A percentile compares a stretch with the other conserved stretches of the same genome.
Evolutionary conservation across 2,888 invertebrate species (phyloP).

Genomic region (Eristalis arbustorum): DNA sequence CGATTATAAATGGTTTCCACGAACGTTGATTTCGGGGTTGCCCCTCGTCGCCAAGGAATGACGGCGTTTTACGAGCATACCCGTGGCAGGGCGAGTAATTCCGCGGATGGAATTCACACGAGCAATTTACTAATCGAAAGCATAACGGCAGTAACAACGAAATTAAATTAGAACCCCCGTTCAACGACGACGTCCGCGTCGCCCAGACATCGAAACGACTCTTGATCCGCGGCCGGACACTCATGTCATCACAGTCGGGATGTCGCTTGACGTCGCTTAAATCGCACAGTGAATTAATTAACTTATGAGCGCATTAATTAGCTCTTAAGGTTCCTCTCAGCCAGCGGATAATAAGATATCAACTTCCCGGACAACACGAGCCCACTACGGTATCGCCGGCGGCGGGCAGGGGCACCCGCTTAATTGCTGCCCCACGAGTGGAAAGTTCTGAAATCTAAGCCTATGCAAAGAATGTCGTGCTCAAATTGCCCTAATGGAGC

Average conservation of each 20-base stretch:
- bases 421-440: neutral
- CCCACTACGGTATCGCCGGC: neutral
- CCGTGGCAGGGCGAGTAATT: constrained; percentile 10
- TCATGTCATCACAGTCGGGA: neutral
- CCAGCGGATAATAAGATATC: neutral
- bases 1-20: constrained; percentile 47
- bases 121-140: constrained; percentile 56
- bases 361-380: neutral
- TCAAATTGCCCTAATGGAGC: constrained; percentile 18
- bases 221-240: neutral
- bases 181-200: constrained; percentile 2
- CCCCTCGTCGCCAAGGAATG: neutral
- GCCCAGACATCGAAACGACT: neutral
- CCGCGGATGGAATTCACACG: constrained; percentile 31
- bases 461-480: neutral
- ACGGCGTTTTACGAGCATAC: neutral
- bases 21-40: constrained; percentile 1
- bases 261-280: neutral
- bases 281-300: neutral
- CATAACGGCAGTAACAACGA: constrained; percentile 8
- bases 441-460: neutral
- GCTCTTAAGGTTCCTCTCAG: neutral
- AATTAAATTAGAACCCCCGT: constrained; percentile 25
- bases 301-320: neutral
- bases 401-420: neutral